Percentiles rank a stretch among this genome's conserved stretches.
Conservation (phyloP, 2,797 vertebrate genomes). For the Pitangus sulphuratus region DNA sequence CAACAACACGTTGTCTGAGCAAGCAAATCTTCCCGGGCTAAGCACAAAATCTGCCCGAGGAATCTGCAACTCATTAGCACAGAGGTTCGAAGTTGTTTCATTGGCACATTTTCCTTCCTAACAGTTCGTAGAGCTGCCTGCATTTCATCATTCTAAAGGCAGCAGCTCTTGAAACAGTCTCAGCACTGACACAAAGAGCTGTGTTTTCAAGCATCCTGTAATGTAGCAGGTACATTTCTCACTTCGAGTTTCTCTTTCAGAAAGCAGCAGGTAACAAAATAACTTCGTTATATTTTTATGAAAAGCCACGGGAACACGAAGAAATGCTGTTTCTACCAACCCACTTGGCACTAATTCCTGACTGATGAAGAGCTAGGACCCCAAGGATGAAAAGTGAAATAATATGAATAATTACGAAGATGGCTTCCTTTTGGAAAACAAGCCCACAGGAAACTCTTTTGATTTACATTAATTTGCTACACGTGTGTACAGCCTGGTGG, state of each 20-base stretch:
- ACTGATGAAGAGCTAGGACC: background rate
- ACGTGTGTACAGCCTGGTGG: background rate
- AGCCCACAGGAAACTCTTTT: background rate
- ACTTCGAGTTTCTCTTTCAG: background rate
- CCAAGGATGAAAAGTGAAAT: background rate
- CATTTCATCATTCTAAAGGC: background rate
- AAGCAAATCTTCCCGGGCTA: background rate
- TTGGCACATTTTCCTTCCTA: background rate
- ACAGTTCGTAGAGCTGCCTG: background rate
- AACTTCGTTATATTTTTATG: background rate
- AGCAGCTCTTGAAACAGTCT: background rate
- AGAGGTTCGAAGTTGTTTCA: background rate
- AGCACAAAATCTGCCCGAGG: background rate
- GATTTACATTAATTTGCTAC: conserved; percentile 2
- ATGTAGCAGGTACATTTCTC: background rate
- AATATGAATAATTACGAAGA: background rate
- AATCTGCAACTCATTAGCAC: conserved; percentile 2
- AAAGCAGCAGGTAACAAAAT: background rate
- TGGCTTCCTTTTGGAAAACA: background rate
- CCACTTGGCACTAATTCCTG: accelerated
- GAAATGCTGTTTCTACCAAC: background rate
- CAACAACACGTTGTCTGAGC: background rate
- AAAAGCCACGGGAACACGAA: background rate
- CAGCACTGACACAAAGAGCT: background rate
- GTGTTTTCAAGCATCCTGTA: background rate